Evolutionary conservation across 2,113 vertebrate genomes (phyloP).

Genomic region (Tychaedon coryphoeus): DNA sequence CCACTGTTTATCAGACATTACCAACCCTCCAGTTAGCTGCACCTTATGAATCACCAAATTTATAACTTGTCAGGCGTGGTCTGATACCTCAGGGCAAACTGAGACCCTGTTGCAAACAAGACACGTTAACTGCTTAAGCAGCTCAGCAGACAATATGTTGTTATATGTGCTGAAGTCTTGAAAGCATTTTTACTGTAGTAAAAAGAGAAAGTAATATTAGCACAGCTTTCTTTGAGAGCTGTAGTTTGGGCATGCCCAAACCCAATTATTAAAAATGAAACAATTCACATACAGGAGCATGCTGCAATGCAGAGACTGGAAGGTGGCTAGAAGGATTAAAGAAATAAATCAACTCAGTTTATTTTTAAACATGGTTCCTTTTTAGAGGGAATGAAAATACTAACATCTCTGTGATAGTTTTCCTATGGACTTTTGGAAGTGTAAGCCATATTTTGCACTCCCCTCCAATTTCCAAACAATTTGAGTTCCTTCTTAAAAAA

Average conservation of each 20-base stretch:
- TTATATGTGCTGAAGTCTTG: not conserved
- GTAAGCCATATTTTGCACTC: not conserved
- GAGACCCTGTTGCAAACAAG: not conserved
- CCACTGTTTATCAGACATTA: not conserved
- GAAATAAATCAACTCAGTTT: not conserved
- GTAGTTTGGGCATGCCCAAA: not conserved
- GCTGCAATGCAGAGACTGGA: not conserved
- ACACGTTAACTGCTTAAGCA: not conserved
- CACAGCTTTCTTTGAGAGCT: not conserved
- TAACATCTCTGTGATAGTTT: not conserved
- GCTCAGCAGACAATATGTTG: not conserved
- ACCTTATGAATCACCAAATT: slow-evolving; percentile 33
- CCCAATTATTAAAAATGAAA: not conserved
- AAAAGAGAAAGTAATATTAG: not conserved
- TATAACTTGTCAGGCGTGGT: not conserved
- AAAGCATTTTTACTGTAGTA: not conserved
- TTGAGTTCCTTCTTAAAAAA: not conserved
- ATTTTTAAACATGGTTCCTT: not conserved
- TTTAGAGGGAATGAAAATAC: not conserved
- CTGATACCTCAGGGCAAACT: not conserved
- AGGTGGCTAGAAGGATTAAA: not conserved
- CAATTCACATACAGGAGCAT: not conserved
- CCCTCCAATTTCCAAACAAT: not conserved
- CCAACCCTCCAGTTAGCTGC: not conserved
- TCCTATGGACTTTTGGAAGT: not conserved